Conservation (phyloP, 1,140 invertebrate species). For the Spodoptera frugiperda region DNA sequence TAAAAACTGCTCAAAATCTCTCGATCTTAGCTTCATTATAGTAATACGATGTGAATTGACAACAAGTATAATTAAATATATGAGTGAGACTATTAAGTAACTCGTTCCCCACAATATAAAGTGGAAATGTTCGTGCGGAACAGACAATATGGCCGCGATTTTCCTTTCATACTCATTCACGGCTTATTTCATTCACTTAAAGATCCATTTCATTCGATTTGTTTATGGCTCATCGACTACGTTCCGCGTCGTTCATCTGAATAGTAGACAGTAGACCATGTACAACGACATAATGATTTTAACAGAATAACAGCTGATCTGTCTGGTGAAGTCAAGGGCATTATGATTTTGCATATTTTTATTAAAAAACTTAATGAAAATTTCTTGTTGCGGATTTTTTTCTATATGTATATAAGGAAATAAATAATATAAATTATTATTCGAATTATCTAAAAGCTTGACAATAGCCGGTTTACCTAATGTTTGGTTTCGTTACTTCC, state of each 20-base stretch:
- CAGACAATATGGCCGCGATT: slow-evolving; percentile 21
- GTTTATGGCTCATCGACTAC: slow-evolving; percentile 31
- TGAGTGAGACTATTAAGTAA: slow-evolving; percentile 15
- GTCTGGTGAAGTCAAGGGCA: slow-evolving; percentile 1
- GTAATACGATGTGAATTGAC: no score
- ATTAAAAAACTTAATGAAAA: neutral
- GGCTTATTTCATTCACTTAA: slow-evolving; percentile 41
- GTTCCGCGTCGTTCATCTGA: slow-evolving; percentile 27
- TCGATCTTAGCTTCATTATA: no score
- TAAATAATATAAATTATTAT: slow-evolving; percentile 14
- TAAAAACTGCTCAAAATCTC: no score
- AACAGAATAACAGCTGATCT: no score
- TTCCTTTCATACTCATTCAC: slow-evolving; percentile 45
- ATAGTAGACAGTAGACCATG: slow-evolving; percentile 15
- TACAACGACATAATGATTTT: slow-evolving; percentile 25
- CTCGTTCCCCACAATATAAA: slow-evolving; percentile 28
- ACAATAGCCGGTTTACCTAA: slow-evolving; percentile 28
- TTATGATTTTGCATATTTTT: neutral
- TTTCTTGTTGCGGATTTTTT: slow-evolving; percentile 3
- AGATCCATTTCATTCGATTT: slow-evolving; percentile 36
- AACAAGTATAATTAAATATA: neutral
- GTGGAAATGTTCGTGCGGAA: slow-evolving; percentile 36
- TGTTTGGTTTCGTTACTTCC: slow-evolving; percentile 39
- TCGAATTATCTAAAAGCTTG: slow-evolving; percentile 16
- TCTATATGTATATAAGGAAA: slow-evolving; percentile 12